These are phyloP conservation scores for Melanotaenia nigrans DNA, from an alignment of 2,797 vertebrate genomes.

Conservation along the genomic window DNA sequence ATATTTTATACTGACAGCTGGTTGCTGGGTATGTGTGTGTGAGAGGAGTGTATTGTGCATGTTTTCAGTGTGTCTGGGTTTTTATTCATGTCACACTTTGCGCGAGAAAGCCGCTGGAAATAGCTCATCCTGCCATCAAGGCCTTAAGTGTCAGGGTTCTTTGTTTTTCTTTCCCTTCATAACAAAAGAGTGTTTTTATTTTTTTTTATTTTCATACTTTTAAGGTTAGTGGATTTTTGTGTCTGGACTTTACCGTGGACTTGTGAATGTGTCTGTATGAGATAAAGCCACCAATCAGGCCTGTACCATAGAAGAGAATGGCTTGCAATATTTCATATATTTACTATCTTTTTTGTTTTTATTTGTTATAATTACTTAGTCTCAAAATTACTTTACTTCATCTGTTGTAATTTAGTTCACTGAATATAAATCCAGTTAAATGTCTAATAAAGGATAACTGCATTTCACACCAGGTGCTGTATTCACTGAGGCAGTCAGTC, in stretches of 20 bases:
- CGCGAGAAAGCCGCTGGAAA: slow-evolving; percentile 24
- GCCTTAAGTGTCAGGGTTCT: slow-evolving; percentile 9
- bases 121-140: slow-evolving; percentile 20
- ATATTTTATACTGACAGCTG: slow-evolving; percentile 69
- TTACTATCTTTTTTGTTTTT: neutral
- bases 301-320: neutral
- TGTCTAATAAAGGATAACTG: neutral
- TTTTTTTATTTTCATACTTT: slow-evolving; percentile 2
- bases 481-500: slow-evolving; percentile 2
- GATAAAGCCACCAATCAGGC: slow-evolving; percentile 11
- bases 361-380: neutral
- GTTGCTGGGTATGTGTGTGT: slow-evolving; percentile 22
- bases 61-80: slow-evolving; percentile 18
- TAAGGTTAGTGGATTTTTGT: slow-evolving; percentile 29
- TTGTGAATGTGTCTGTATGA: slow-evolving; percentile 1
- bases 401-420: neutral
- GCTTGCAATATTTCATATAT: neutral
- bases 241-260: neutral
- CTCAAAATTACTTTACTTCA: neutral
- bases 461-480: neutral
- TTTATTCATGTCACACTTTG: slow-evolving; percentile 45
- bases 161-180: slow-evolving; percentile 10
- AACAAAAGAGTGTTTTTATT: slow-evolving; percentile 11
- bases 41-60: slow-evolving; percentile 21
- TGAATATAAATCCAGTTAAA: neutral